These are phyloP conservation scores for Colostygia pectinataria DNA, from an alignment of 2,888 invertebrate species.

Conservation along the genomic window DNA sequence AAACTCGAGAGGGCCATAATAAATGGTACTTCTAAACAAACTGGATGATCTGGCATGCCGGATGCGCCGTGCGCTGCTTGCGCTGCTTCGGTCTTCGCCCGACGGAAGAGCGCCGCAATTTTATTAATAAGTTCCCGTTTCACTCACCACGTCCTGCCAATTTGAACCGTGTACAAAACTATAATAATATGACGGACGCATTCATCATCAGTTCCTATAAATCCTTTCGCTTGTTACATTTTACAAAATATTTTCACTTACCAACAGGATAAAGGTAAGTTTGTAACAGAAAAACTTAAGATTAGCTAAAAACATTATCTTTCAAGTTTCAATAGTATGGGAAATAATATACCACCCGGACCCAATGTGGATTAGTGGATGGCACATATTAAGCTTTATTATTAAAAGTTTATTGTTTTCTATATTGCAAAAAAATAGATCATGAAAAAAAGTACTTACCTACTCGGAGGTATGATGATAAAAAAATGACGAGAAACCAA, in stretches of 20 bases:
- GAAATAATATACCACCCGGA: no score
- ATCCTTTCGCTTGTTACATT: conserved; percentile 25
- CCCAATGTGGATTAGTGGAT: no score
- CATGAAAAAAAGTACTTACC: no score
- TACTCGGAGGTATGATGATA: no score
- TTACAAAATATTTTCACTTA: conserved; percentile 21
- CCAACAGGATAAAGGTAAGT: not conserved
- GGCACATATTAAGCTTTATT: no score
- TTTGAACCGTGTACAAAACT: conserved; percentile 45
- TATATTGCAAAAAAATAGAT: no score
- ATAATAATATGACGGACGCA: conserved; percentile 34
- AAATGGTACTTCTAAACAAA: conserved; percentile 50
- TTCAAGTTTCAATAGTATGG: no score
- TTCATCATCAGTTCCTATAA: conserved; percentile 33
- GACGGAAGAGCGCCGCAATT: conserved; percentile 74
- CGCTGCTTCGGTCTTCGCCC: conserved; percentile 59
- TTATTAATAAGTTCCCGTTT: conserved; percentile 80
- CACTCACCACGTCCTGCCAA: conserved; percentile 71
- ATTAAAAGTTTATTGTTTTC: no score
- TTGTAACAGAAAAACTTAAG: conserved; percentile 1
- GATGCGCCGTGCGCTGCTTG: conserved; percentile 55
- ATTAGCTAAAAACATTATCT: no score
- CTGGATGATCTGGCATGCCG: conserved; percentile 69
- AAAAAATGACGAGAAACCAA: conserved; percentile 5
- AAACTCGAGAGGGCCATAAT: conserved; percentile 48